A percentile compares a stretch with the other conserved stretches of the same genome.
Evolutionary conservation across 1,140 invertebrate genomes (phyloP).

Genomic region (Trichonephila clavipes): DNA sequence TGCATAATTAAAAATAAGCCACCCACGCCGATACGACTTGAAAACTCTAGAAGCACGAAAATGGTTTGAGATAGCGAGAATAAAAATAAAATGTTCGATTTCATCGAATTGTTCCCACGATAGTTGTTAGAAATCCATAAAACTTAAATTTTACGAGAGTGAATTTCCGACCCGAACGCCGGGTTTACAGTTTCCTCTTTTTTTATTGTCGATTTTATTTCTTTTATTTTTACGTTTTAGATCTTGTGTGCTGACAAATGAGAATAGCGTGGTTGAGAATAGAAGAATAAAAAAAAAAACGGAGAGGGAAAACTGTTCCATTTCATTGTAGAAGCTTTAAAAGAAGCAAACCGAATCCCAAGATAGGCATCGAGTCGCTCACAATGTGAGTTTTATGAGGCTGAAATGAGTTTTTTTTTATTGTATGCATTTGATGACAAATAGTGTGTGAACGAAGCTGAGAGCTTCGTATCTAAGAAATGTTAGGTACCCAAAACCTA

Average conservation of each 20-base stretch:
- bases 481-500: not conserved
- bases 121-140: slow-evolving; percentile 39
- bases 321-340: not conserved
- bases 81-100: not conserved
- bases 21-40: too few species aligned
- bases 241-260: not conserved
- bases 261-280: not conserved
- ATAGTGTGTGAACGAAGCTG: not conserved
- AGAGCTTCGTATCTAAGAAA: too few species aligned
- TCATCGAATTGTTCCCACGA: slow-evolving; percentile 15
- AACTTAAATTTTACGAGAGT: slow-evolving; percentile 33
- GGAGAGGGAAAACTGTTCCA: not conserved
- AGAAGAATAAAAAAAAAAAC: not conserved
- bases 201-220: not conserved
- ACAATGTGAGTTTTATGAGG: not conserved
- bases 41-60: too few species aligned
- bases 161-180: not conserved
- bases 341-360: not conserved
- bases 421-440: not conserved
- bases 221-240: not conserved
- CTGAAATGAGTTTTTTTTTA: not conserved
- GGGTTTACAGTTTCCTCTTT: not conserved
- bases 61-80: not conserved
- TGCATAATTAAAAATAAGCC: not conserved
- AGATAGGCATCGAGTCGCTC: not conserved